Percentiles rank a stretch among this genome's conserved stretches.
phyloP scores from a whole-genome alignment of 2,797 vertebrate species.

The Enteromius fasciolatus region DNA sequence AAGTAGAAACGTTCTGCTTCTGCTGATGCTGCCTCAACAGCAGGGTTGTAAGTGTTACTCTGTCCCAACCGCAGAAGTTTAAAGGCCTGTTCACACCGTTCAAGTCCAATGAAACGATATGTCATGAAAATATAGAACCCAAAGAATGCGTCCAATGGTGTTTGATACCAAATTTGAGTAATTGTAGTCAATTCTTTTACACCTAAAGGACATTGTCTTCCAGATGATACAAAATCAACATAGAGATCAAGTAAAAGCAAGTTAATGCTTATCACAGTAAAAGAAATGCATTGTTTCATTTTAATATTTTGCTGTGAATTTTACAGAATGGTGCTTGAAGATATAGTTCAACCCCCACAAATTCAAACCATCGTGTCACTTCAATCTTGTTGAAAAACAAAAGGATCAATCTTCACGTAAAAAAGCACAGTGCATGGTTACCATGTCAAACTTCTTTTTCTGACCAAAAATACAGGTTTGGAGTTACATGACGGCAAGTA shows the following conservation, averaged over 20 bases:
- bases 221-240: neutral
- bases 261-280: neutral
- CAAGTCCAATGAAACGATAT: constrained; percentile 18
- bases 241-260: neutral
- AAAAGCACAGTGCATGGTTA: neutral
- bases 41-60: constrained; percentile 25
- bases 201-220: neutral
- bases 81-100: constrained; percentile 24
- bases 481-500: neutral
- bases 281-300: neutral
- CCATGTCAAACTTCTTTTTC: neutral
- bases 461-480: neutral
- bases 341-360: neutral
- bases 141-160: neutral
- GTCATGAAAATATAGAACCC: neutral
- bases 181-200: neutral
- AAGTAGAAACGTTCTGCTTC: constrained; percentile 68
- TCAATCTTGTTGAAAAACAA: neutral
- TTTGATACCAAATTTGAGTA: neutral
- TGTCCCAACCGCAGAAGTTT: neutral
- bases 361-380: neutral
- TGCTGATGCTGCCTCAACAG: constrained; percentile 35
- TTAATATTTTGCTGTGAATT: neutral
- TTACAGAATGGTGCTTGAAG: neutral
- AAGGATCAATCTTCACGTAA: neutral